Evolutionary conservation across 2,797 vertebrate genomes (phyloP).

Genomic region (Mus caroli): DNA sequence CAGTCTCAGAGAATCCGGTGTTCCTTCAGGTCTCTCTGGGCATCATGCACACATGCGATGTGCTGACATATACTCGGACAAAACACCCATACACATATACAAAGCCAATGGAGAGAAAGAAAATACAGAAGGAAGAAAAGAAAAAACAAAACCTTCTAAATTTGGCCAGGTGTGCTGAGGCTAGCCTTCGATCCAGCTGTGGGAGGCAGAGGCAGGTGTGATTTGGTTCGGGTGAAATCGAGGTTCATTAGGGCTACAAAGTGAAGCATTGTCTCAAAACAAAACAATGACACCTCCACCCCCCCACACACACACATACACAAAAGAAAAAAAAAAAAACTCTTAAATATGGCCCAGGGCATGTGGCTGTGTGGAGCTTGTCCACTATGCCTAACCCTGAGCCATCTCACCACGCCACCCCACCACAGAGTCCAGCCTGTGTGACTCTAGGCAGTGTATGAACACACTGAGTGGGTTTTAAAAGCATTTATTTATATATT

Average conservation of each 20-base stretch:
- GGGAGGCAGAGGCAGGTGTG: background rate
- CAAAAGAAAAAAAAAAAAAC: background rate
- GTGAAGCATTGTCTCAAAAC: background rate
- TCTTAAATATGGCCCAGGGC: background rate
- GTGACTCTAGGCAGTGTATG: background rate
- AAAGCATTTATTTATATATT: background rate
- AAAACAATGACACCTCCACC: background rate
- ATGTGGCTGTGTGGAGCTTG: background rate
- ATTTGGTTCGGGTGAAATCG: background rate
- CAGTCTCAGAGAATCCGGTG: background rate
- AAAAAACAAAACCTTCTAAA: background rate
- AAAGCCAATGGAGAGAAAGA: background rate
- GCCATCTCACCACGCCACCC: no score
- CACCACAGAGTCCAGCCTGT: background rate
- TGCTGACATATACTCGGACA: background rate
- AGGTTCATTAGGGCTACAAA: background rate
- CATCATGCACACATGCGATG: background rate
- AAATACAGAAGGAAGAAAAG: background rate
- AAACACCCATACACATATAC: background rate
- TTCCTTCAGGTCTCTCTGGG: background rate
- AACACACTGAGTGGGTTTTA: background rate
- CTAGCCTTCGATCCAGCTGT: background rate
- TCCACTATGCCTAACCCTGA: no score
- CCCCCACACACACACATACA: no score
- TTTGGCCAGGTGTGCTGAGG: background rate